Percentiles rank a stretch among this genome's conserved stretches.
Evolutionary conservation across 2,113 vertebrate species (phyloP).

Genomic region (Muntiacus reevesi): DNA sequence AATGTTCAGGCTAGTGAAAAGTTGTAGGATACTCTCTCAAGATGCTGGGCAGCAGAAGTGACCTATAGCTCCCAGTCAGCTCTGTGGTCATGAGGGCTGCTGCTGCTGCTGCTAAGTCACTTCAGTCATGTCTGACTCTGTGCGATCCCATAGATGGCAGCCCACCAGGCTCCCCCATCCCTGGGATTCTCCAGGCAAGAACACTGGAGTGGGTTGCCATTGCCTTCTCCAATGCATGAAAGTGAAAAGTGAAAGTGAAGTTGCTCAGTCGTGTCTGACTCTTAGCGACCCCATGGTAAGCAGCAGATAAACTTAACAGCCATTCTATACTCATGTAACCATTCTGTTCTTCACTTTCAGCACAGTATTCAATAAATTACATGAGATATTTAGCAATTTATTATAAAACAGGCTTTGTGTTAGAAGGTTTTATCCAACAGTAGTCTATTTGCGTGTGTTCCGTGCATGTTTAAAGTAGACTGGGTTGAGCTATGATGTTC

Average conservation of each 20-base stretch:
- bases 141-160: fast-evolving
- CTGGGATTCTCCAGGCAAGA: neutral
- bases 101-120: neutral
- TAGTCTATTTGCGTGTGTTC: neutral
- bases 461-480: neutral
- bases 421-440: neutral
- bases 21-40: neutral
- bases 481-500: neutral
- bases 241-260: neutral
- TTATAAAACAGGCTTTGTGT: neutral
- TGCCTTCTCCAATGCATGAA: neutral
- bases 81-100: neutral
- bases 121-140: fast-evolving
- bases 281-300: neutral
- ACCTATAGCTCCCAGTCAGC: neutral
- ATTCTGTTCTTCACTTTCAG: neutral
- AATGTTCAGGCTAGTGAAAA: neutral
- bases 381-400: neutral
- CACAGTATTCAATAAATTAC: neutral
- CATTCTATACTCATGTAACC: neutral
- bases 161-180: fast-evolving
- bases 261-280: neutral
- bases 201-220: neutral
- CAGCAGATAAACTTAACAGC: neutral
- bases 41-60: neutral